phyloP scores from a whole-genome alignment of 2,888 invertebrate species.

The Meliscaeva auricollis region DNA sequence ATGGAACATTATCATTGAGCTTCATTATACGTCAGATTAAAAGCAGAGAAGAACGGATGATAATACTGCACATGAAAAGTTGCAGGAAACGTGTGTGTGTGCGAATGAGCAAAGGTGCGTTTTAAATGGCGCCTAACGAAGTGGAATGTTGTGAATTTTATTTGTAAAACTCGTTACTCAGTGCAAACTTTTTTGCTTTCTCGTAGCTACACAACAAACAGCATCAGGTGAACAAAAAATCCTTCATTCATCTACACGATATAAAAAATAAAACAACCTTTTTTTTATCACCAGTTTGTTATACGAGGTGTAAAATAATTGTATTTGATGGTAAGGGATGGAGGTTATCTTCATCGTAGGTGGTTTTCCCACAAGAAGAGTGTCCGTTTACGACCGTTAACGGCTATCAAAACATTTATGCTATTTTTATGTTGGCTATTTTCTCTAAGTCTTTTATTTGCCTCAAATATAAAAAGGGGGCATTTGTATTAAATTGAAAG shows the following conservation, averaged over 20 bases:
- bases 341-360: not conserved
- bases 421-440: slow-evolving; percentile 43
- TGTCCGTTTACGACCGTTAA: slow-evolving; percentile 48
- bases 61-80: not conserved
- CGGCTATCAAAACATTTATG: slow-evolving; percentile 49
- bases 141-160: slow-evolving; percentile 32
- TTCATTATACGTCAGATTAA: not conserved
- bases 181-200: not conserved
- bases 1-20: slow-evolving; percentile 13
- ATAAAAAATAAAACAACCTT: not conserved
- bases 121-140: slow-evolving; percentile 37
- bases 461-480: slow-evolving; percentile 14
- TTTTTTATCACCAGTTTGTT: slow-evolving; percentile 24
- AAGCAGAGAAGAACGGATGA: not conserved
- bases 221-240: slow-evolving; percentile 17
- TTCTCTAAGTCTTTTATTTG: slow-evolving; percentile 30
- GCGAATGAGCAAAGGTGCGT: not conserved
- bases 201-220: not conserved
- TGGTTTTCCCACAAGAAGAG: slow-evolving; percentile 24
- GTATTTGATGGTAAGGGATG: not conserved
- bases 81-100: slow-evolving; percentile 4
- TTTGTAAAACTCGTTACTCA: slow-evolving; percentile 7
- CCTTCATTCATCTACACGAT: not conserved
- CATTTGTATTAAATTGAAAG: slow-evolving; percentile 35
- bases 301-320: slow-evolving; percentile 40